Evolutionary conservation across 1,140 invertebrate genomes (phyloP).

Genomic region (Sitophilus oryzae): DNA sequence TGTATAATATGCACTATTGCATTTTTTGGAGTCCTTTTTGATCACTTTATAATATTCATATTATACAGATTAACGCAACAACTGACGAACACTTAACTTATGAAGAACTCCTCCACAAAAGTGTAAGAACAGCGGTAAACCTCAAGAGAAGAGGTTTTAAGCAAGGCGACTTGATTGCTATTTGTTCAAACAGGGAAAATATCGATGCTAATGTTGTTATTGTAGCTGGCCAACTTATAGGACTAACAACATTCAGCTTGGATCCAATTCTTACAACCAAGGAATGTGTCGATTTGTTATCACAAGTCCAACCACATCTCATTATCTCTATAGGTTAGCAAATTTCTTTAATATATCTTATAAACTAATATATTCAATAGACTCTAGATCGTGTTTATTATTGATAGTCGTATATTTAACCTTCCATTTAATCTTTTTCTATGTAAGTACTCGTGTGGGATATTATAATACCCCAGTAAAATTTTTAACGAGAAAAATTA

Average conservation of each 20-base stretch:
- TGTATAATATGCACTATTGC: no score
- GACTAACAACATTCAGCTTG: slow-evolving; percentile 1
- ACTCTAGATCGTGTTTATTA: no score
- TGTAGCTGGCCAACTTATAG: slow-evolving; percentile 6
- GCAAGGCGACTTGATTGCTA: slow-evolving; percentile 1
- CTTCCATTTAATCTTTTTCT: no score
- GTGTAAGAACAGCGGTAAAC: not conserved
- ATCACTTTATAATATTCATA: no score
- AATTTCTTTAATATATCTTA: not conserved
- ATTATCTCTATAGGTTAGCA: slow-evolving; percentile 7
- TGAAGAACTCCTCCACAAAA: not conserved
- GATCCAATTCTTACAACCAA: not conserved
- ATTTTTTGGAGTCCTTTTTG: no score
- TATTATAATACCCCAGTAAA: no score
- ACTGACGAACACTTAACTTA: slow-evolving; percentile 4
- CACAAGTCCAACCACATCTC: slow-evolving; percentile 3
- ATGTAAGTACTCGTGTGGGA: no score
- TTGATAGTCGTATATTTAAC: no score
- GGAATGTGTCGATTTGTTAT: not conserved
- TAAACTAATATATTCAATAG: no score
- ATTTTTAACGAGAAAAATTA: no score
- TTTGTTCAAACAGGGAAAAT: slow-evolving; percentile 8
- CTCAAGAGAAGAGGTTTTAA: slow-evolving; percentile 1
- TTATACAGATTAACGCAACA: slow-evolving; percentile 9
- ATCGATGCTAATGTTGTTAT: slow-evolving; percentile 2